A percentile compares a stretch with the other conserved stretches of the same genome.
Evolutionary conservation across 2,113 vertebrate species (phyloP).

Genomic region (Rhipidura dahli): DNA sequence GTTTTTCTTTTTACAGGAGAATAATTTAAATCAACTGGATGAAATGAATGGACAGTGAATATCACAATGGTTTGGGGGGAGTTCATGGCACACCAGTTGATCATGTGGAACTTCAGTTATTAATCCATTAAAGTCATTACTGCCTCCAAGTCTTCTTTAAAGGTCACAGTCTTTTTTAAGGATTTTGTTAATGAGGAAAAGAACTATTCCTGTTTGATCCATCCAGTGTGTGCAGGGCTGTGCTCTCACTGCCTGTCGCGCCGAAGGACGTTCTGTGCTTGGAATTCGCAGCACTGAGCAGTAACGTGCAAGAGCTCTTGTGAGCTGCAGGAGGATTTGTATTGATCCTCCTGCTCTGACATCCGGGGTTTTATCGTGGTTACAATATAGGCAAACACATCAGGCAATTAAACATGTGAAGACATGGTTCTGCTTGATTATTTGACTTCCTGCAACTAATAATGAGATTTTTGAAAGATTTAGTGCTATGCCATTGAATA

Average conservation of each 20-base stretch:
- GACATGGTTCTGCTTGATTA: constrained; percentile 3
- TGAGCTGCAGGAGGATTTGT: not conserved
- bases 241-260: rapidly evolving
- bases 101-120: not conserved
- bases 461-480: constrained; percentile 46
- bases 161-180: constrained; percentile 29
- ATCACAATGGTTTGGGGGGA: not conserved
- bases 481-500: not conserved
- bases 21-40: constrained; percentile 3
- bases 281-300: not conserved
- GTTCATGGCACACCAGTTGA: not conserved
- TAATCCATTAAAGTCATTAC: not conserved
- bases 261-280: not conserved
- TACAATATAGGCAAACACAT: not conserved
- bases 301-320: not conserved
- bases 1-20: constrained; percentile 1
- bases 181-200: not conserved
- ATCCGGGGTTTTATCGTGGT: not conserved
- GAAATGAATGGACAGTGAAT: constrained; percentile 1
- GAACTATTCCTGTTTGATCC: not conserved
- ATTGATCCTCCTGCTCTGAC: constrained; percentile 19
- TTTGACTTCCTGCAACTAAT: constrained; percentile 54
- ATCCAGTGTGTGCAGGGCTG: not conserved
- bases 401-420: constrained; percentile 27
- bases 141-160: not conserved